phyloP scores from a whole-genome alignment of 1,140 invertebrate genomes.

The Drosophila sturtevanti region DNA sequence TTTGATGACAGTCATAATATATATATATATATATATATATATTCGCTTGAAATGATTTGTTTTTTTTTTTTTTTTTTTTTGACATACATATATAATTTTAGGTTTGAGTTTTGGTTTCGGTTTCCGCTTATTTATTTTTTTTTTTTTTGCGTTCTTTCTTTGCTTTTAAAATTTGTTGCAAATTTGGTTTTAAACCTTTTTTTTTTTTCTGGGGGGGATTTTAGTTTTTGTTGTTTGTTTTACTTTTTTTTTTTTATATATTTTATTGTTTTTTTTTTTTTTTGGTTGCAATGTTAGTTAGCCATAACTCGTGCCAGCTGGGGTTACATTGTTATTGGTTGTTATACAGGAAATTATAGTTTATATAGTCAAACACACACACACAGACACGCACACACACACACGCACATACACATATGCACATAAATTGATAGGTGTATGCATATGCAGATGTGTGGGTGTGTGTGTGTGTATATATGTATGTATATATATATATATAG shows the following conservation, averaged over 20 bases:
- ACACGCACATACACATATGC: conserved; percentile 37
- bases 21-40: conserved; percentile 18
- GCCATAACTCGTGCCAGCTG: conserved; percentile 85
- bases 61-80: conserved; percentile 24
- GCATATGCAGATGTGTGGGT: conserved; percentile 16
- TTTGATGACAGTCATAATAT: conserved; percentile 50
- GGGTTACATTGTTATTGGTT: conserved; percentile 81
- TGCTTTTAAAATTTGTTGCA: background rate
- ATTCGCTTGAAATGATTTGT: conserved; percentile 30
- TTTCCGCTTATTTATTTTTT: conserved; percentile 32
- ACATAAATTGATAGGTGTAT: too few relatives aligned
- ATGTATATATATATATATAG: conserved; percentile 33
- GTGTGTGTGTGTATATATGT: conserved; percentile 30
- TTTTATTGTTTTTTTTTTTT: conserved; percentile 32
- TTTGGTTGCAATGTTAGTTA: conserved; percentile 32
- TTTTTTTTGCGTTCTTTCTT: background rate
- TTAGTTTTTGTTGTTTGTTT: background rate
- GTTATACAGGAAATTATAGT: conserved; percentile 67
- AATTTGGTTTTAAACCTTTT: background rate
- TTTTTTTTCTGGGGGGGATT: conserved; percentile 20
- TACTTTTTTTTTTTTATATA: conserved; percentile 16
- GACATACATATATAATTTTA: background rate
- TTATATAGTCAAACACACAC: conserved; percentile 38
- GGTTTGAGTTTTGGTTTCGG: conserved; percentile 21
- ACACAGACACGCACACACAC: conserved; percentile 29